Evolutionary conservation across 2,888 invertebrate species (phyloP), one percentile per base, ranked within the genome.

Genomic region (Biston stratarius): DNA sequence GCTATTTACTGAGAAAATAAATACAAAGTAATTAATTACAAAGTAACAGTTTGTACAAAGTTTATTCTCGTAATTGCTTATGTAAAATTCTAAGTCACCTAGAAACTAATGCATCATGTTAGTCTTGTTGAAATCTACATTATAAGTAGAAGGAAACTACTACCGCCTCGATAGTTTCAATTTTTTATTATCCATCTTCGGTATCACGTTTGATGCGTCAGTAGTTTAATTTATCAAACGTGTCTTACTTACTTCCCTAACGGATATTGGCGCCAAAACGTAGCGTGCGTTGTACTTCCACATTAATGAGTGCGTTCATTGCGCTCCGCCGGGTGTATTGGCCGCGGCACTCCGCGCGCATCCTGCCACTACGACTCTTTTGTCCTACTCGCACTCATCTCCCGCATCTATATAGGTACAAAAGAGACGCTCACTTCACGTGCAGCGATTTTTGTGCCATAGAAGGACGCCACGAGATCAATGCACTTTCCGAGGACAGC

Each of bases 401-500:
- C 76, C 78, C 72, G 68, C 73, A 74, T 78, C 77, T 76, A 74
- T 74, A 82, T 79, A 80, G 77, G 82, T 79, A 80, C 78, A 86
- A 91, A 87, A 87, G 91, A 86, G 92, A 92, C 77, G 80, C 79
- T 76, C 71, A 81, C 81, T 89, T 92, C 88, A 90, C 90, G 86
- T 91, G 90, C 92, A 91, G 84, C 89, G 88, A 92, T 91, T 92
- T 92, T 92, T 90, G 90, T 89, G 86, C 90, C 84, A 85, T 85
- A 91, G 90, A 92, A 93, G 93, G 93, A 94, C 91, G 91, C 88
- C 81, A 79, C 77, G 90, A 92, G 94, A 94, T 92, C 94, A 94
- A 94, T 94, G 94, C 93, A 93, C 94, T 93, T 92, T 89, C 86
- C 89, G 93, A 92, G 92, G 93, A 92, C 91, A 91, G 86, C 86